Evolutionary conservation across 2,113 vertebrate genomes (phyloP).

Genomic region (Hiodon alosoides): DNA sequence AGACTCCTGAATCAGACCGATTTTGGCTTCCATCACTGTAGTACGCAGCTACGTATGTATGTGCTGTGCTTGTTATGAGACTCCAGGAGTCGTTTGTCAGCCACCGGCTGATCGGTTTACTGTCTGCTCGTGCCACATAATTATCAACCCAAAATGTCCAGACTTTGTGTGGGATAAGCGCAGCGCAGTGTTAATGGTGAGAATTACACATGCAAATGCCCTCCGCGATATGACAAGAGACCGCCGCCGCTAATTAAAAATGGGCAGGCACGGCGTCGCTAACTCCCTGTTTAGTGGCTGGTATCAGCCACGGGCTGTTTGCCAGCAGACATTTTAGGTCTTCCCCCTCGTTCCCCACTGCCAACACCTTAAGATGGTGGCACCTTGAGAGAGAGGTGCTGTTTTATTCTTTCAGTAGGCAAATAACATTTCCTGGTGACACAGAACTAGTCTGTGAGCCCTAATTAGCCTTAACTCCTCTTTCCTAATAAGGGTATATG

Average conservation of each 20-base stretch:
- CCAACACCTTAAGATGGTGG: conserved; percentile 98
- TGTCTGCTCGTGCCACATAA: no score
- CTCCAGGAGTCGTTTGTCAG: no score
- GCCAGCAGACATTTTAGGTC: conserved; percentile 99
- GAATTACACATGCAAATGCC: no score
- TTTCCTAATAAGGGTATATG: conserved; percentile 60
- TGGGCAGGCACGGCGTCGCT: conserved; percentile 74
- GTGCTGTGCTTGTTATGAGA: no score
- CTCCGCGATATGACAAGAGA: conserved; percentile 13
- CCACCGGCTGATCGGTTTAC: no score
- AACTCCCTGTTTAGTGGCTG: conserved; percentile 43
- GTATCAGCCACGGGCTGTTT: conserved; percentile 44
- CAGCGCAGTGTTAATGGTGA: no score
- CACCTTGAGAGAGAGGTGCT: conserved; percentile 79
- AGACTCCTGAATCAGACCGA: no score
- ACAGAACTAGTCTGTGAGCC: conserved; percentile 47
- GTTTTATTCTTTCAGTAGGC: conserved; percentile 57
- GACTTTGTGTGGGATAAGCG: no score
- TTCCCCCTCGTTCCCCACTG: conserved; percentile 76
- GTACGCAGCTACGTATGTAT: no score
- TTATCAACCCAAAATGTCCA: no score
- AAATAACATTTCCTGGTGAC: conserved; percentile 66
- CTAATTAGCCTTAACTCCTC: conserved; percentile 91
- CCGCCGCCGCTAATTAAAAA: conserved; percentile 85
- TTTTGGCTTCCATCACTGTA: no score